Base-by-base conservation (phyloP, 2,113 vertebrate genomes). In the Misgurnus anguillicaudatus region DNA sequence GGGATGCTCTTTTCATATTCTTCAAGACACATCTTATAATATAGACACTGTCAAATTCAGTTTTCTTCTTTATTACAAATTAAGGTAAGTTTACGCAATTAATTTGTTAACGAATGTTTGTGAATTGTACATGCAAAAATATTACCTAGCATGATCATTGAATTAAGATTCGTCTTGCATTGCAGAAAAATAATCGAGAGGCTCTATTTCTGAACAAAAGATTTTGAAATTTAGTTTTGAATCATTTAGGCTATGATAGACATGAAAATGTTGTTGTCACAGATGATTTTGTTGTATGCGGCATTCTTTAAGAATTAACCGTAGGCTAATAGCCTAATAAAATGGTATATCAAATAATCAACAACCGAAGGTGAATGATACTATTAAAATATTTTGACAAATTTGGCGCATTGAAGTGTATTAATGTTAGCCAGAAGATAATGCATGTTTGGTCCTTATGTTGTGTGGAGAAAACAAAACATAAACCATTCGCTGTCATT, bases 1-100 rank as follows among this genome's bases (percentile, higher is more conserved):
- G 83, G 88, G 88, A 89, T 88, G 74, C 82, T 85, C 77, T 62
- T 86, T 86, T 89, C 79, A 85, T 78, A 73, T 90, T 88, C 92
- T 89, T 90, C 85, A 89, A 84, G 87, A 78, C 90, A 86, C 31
- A 39, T 84, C 86, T 87, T 87, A 83, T 88, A 87, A 86, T 85
- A 92, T 91, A 89, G 86, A 89, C 84, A 92, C 87, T 92, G 85
- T 75, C 31, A 41, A 64, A 82, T 87, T 88, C 75, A 86, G 89
- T 83, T 89, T 88, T 91, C 88, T 86, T 78, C 83, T 89, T 89
- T 90, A 87, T 80, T 48, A 85, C 88, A 89, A 87, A 90, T 80
- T 84, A 93, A 97, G 96, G 96, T 96, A 94, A 93, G 95, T 41
- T 47, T 45, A 58, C 41, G 72, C 71, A n/a, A 39, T 21, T 8